Evolutionary conservation across 2,797 vertebrate genomes (phyloP).

Genomic region (Crocodylus rhombifer): DNA sequence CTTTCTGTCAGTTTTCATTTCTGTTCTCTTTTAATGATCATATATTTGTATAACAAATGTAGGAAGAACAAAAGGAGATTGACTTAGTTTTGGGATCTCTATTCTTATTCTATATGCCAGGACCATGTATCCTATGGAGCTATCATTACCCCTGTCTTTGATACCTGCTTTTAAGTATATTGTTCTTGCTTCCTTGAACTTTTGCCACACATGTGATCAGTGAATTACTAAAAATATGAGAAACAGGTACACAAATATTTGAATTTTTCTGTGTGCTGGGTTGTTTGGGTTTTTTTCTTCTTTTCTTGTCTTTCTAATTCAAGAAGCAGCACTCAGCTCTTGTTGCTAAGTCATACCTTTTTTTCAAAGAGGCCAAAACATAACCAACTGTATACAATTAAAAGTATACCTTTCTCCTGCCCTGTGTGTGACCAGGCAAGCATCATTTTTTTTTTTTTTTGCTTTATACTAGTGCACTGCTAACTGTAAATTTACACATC

Average conservation of each 20-base stretch:
- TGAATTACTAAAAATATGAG: neutral
- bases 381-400: neutral
- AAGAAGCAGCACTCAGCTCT: neutral
- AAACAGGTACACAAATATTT: no score
- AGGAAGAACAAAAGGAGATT: neutral
- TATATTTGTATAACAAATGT: neutral
- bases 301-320: neutral
- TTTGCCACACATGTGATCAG: neutral
- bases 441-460: neutral
- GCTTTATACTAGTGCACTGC: neutral
- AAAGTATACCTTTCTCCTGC: neutral
- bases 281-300: neutral
- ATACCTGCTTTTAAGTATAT: rapidly evolving
- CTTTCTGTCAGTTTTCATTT: neutral
- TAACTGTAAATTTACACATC: neutral
- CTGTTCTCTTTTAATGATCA: neutral
- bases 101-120: neutral
- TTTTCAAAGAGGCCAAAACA: neutral
- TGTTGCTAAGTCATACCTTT: neutral
- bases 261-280: no score
- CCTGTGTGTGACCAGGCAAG: neutral
- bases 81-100: no score
- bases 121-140: rapidly evolving
- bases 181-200: neutral
- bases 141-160: neutral